Evolutionary conservation across 2,888 invertebrate species (phyloP), one percentile per base, ranked within the genome.

Genomic region (Drosophila ezoana): DNA sequence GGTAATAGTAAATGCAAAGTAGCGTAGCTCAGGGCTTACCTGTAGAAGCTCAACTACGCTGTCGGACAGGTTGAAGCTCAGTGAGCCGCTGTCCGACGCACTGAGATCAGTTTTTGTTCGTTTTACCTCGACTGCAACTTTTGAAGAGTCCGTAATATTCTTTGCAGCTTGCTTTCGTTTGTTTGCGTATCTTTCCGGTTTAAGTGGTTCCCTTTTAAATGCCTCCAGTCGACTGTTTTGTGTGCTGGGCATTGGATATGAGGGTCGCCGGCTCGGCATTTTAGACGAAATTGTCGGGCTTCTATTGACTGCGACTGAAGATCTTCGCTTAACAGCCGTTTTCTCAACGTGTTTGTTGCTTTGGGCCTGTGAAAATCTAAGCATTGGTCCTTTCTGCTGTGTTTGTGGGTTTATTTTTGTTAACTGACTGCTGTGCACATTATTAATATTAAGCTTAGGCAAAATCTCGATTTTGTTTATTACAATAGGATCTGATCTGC

Each of bases 41-140:
- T 76, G 72, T n/a, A 66, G 38, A 66, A 71, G 66, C 4, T 67
- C 67, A 6, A 74, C 56, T 1, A 45, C 59, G 52, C 73, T 76
- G 1, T 76, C 76, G 1, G 71, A 72, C 1, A 79, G 47, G 44
- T 49, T 40, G 8, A 73, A 73, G 23, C 52, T 40, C 3, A 51
- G 35, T 0, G 62, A 43, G 16, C 18, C n/a, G 13, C 0, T 11
- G 9, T 4, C 23, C 1, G 23, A 33, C 18, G 11, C 11, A 33
- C 38, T 63, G 3, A n/a, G 8, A 3, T 63, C 68, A 1, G 33
- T 1, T 62, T 76, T 76, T 0, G 43, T 3, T 1, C 43, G 54
- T n/a, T 68, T 62, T 18, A 9, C 2, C 8, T 48, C 14, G 2
- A 38, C 1, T 18, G 2, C 10, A 38, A 3, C 16, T 10, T 6